Conservation (phyloP, 2,797 vertebrate genomes). For the Chloroceryle amazona region DNA sequence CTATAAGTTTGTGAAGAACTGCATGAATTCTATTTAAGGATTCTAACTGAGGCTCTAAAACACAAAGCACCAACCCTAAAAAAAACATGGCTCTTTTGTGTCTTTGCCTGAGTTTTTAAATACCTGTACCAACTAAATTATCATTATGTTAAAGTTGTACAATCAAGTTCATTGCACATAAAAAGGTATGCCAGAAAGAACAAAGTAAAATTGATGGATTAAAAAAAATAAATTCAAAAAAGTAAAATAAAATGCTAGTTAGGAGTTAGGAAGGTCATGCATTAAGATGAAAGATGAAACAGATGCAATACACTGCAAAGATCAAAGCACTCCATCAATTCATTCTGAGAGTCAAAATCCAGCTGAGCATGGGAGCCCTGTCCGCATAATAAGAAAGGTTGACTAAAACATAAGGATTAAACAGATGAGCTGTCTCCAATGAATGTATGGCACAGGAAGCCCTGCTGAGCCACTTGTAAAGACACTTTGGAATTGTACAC, state of each 20-base stretch:
- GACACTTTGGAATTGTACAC: slow-evolving; percentile 81
- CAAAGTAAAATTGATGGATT: slow-evolving; percentile 69
- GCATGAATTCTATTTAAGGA: background rate
- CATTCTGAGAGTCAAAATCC: slow-evolving; percentile 85
- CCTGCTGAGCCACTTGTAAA: slow-evolving; percentile 84
- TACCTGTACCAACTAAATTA: background rate
- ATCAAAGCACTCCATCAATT: slow-evolving; percentile 87
- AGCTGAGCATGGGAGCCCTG: slow-evolving; percentile 82
- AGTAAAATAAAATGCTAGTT: slow-evolving; percentile 24
- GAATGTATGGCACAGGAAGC: slow-evolving; percentile 75
- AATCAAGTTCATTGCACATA: slow-evolving; percentile 3
- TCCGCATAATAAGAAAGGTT: slow-evolving; percentile 86
- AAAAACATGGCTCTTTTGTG: background rate
- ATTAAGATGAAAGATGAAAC: slow-evolving; percentile 82
- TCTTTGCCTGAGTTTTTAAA: slow-evolving; percentile 7
- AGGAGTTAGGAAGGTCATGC: slow-evolving; percentile 72
- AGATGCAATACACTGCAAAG: slow-evolving; percentile 83
- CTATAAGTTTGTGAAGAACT: background rate
- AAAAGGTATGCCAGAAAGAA: slow-evolving; percentile 28
- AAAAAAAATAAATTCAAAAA: slow-evolving; percentile 23
- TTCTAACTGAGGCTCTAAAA: background rate
- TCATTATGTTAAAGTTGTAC: background rate
- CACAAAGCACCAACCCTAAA: background rate
- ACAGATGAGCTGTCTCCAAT: slow-evolving; percentile 86
- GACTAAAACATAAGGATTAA: slow-evolving; percentile 88